Evolutionary conservation across 2,113 vertebrate species (phyloP), one percentile per base, ranked within the genome.

Genomic region (Takifugu flavidus): DNA sequence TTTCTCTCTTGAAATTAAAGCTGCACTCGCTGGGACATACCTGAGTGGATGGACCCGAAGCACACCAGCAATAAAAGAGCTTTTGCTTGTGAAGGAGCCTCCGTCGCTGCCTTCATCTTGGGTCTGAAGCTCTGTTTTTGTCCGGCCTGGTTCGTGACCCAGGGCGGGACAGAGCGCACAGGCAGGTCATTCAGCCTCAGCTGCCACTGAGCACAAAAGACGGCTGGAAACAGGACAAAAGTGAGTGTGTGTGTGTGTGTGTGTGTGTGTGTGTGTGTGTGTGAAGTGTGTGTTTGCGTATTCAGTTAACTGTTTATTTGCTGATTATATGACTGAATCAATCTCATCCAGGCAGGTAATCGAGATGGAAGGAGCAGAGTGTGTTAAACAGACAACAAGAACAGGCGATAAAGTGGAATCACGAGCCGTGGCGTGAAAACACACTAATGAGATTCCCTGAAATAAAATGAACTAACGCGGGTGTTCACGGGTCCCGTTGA

Each of bases 81-180:
- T 74, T 82, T 81, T 60, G 63, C 77, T 83, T 87, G 89, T 58
- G 81, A 87, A 70, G 79, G 82, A 80, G 83, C 64, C 78, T 83
- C 83, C 83, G 69, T 91, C 89, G 87, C 91, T 87, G 89, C 86
- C 92, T 91, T 94, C 94, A 95, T 95, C 90, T 92, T 93, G 89
- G 89, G 88, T 92, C 83, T 90, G 70, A 81, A 82, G 77, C 86
- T 88, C 81, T 76, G 79, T 90, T 87, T 88, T 90, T 88, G 86
- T 92, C 85, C 92, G 91, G 90, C 93, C 93, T 93, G 90, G 92
- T 93, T 91, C 90, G 86, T 88, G 88, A 90, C 89, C 89, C 91
- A 60, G 87, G 85, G 90, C 88, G 91, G 83, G 86, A 90, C 82
- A 79, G 88, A 83, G 89, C 91, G 92, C 84, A 80, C 91, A 89